These are phyloP conservation scores for Hemithea aestivaria DNA, from an alignment of 2,888 invertebrate genomes.

Conservation along the genomic window DNA sequence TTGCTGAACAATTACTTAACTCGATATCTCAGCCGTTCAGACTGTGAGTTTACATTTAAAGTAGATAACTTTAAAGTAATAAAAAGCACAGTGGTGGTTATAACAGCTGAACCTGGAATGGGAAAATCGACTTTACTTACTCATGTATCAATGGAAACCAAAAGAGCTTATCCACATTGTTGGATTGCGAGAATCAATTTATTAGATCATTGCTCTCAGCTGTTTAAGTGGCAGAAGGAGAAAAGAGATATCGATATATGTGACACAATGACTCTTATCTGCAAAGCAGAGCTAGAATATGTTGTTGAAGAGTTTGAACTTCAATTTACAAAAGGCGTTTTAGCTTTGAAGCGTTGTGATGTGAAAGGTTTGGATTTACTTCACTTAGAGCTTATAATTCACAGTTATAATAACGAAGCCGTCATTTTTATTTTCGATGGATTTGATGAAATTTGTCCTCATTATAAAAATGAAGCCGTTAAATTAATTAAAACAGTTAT, in stretches of 20 bases:
- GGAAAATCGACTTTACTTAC: constrained; percentile 10
- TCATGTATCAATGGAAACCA: constrained; percentile 7
- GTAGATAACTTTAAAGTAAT: constrained; percentile 1
- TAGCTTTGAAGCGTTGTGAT: constrained; percentile 2
- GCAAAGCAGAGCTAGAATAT: constrained; percentile 1
- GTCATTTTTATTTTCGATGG: constrained; percentile 9
- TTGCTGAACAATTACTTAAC: not conserved
- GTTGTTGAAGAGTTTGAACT: constrained; percentile 1
- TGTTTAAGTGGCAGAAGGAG: constrained; percentile 3
- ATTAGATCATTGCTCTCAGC: constrained; percentile 3
- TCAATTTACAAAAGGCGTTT: not conserved
- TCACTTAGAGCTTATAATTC: constrained; percentile 3
- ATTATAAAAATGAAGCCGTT: constrained; percentile 5
- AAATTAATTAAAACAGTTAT: constrained; percentile 2
- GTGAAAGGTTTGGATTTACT: constrained; percentile 1
- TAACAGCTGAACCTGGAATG: constrained; percentile 23
- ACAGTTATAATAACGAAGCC: constrained; percentile 5
- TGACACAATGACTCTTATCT: constrained; percentile 7
- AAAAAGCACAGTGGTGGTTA: not conserved
- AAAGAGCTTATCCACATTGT: not conserved
- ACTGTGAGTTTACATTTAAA: not conserved
- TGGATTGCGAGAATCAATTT: constrained; percentile 11
- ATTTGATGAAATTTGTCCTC: constrained; percentile 12
- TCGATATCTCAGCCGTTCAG: not conserved
- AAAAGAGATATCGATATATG: not conserved